These are phyloP conservation scores for Aradus depressus DNA, from an alignment of 2,888 invertebrate genomes.

Conservation along the genomic window DNA sequence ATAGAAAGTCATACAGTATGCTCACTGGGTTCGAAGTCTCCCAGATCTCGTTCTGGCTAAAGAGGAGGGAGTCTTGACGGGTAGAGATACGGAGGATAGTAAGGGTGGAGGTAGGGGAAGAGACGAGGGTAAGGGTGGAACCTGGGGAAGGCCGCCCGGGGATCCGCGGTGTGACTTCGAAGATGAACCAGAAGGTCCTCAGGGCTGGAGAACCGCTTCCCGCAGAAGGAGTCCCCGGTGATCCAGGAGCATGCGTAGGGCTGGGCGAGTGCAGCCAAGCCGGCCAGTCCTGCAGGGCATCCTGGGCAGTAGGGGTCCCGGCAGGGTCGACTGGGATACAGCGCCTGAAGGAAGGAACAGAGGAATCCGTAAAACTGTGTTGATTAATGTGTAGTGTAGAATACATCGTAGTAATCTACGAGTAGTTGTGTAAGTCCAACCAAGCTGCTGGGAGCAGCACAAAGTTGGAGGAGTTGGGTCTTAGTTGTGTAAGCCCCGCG, in stretches of 20 bases:
- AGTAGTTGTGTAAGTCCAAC: too few relatives aligned
- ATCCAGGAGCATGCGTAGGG: slow-evolving; percentile 96
- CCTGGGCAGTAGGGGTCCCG: slow-evolving; percentile 94
- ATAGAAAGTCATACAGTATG: too few relatives aligned
- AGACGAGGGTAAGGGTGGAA: slow-evolving; percentile 14
- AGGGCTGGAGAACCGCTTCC: slow-evolving; percentile 82
- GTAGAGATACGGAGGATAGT: slow-evolving; percentile 15
- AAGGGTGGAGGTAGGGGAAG: slow-evolving; percentile 12
- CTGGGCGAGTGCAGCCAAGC: slow-evolving; percentile 50
- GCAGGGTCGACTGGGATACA: slow-evolving; percentile 48
- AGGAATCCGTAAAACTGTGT: background rate
- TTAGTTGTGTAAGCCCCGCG: too few relatives aligned
- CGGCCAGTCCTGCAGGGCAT: slow-evolving; percentile 52
- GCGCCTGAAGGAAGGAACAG: background rate
- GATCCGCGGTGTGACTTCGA: slow-evolving; percentile 71
- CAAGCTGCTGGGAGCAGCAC: too few relatives aligned
- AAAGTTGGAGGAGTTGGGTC: too few relatives aligned
- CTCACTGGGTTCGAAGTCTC: too few relatives aligned
- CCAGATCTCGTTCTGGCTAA: background rate
- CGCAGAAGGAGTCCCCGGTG: slow-evolving; percentile 80
- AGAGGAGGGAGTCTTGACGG: slow-evolving; percentile 11
- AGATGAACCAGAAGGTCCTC: slow-evolving; percentile 89
- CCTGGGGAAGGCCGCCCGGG: slow-evolving; percentile 45
- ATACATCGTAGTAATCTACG: too few relatives aligned
- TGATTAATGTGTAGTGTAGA: too few relatives aligned